phyloP scores from a whole-genome alignment of 2,888 invertebrate genomes.

The Theristus sp. region DNA sequence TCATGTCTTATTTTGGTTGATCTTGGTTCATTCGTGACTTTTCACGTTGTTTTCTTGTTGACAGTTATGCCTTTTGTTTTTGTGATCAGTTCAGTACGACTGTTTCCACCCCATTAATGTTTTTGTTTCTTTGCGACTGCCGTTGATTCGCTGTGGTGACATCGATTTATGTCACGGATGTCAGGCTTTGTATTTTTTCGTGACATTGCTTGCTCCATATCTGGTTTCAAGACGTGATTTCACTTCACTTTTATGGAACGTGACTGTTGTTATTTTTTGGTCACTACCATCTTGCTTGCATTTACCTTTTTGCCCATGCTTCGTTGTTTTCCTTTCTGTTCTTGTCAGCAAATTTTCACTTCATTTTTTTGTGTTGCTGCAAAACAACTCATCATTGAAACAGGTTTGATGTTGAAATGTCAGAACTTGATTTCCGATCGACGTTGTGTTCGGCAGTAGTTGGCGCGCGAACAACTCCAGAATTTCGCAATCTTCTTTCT shows the following conservation, averaged over 20 bases:
- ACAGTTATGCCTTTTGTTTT: background rate
- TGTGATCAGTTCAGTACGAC: no score
- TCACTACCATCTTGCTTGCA: no score
- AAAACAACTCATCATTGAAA: background rate
- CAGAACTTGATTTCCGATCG: constrained; percentile 64
- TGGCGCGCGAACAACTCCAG: constrained; percentile 78
- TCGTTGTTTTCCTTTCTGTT: background rate
- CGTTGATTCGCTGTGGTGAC: no score
- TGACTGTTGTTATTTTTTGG: background rate
- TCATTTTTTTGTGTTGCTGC: background rate
- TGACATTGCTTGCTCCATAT: background rate
- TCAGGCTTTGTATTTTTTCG: background rate
- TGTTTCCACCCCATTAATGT: no score
- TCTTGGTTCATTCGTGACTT: no score
- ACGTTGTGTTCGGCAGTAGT: constrained; percentile 59
- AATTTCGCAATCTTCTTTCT: no score
- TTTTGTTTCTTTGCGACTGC: no score
- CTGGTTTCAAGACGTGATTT: no score
- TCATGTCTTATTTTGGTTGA: background rate
- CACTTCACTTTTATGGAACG: background rate
- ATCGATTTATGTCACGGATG: no score
- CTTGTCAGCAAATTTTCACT: background rate
- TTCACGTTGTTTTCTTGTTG: background rate
- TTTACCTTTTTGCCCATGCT: background rate
- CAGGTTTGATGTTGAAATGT: constrained; percentile 9